Percentiles rank a stretch among this genome's conserved stretches.
These are phyloP conservation scores for Scaptomyza montana DNA, from an alignment of 1,140 invertebrate genomes.

Conservation along the genomic window DNA sequence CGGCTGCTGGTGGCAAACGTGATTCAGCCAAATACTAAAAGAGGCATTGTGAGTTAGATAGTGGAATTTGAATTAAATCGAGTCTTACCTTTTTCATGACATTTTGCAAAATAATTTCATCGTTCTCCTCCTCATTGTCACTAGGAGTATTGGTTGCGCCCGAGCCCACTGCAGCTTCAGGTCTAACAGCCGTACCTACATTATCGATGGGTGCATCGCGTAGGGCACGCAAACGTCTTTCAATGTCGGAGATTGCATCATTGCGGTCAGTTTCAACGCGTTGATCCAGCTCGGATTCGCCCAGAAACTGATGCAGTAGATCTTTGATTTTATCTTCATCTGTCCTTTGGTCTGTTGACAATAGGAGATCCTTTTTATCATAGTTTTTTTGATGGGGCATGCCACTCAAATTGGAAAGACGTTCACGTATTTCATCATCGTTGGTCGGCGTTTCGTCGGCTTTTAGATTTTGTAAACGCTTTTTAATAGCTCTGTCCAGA, in stretches of 20 bases:
- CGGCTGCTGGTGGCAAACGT: conserved; percentile 50
- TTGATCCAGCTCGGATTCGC: conserved; percentile 85
- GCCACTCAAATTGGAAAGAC: conserved; percentile 86
- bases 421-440: conserved; percentile 84
- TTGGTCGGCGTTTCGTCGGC: conserved; percentile 59
- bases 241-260: conserved; percentile 84
- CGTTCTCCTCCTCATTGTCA: conserved; percentile 83
- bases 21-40: conserved; percentile 72
- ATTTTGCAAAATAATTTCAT: conserved; percentile 83
- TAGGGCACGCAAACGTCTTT: conserved; percentile 84
- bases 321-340: conserved; percentile 87
- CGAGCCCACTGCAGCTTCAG: neutral
- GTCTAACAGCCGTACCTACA: neutral
- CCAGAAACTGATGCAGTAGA: conserved; percentile 86
- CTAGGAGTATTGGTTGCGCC: conserved; percentile 74
- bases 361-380: conserved; percentile 70
- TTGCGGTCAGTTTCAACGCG: conserved; percentile 83
- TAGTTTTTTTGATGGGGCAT: conserved; percentile 80
- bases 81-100: conserved; percentile 70
- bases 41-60: too few species aligned
- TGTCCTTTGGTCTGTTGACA: conserved; percentile 84
- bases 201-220: conserved; percentile 72
- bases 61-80: neutral
- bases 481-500: conserved; percentile 84
- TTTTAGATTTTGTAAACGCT: conserved; percentile 86